A percentile compares a stretch with the other conserved stretches of the same genome.
Evolutionary conservation across 2,888 invertebrate genomes (phyloP).

Genomic region (Callyntrura guangdongensis): DNA sequence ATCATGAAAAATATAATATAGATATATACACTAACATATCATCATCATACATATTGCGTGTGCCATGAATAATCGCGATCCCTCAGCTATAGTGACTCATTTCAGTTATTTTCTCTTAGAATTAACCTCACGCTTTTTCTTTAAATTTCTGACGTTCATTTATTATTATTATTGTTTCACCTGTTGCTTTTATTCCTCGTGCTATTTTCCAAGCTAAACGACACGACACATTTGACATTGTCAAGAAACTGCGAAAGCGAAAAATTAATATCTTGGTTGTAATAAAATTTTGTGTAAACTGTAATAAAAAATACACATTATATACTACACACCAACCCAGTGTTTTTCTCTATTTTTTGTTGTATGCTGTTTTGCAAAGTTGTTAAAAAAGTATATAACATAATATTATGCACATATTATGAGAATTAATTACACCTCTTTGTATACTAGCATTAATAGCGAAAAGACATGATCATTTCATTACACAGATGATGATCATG

Average conservation of each 20-base stretch:
- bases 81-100: constrained; percentile 70
- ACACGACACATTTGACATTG: constrained; percentile 18
- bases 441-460: no score
- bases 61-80: constrained; percentile 67
- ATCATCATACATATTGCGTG: constrained; percentile 48
- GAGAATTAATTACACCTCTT: no score
- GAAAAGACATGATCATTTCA: no score
- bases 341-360: not conserved
- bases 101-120: constrained; percentile 70
- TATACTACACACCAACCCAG: not conserved
- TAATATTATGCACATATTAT: not conserved
- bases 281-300: not conserved
- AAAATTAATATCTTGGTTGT: constrained; percentile 10
- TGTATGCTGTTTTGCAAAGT: not conserved
- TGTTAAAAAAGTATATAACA: not conserved
- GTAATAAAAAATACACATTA: not conserved
- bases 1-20: constrained; percentile 39
- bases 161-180: constrained; percentile 54
- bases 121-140: constrained; percentile 65
- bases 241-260: constrained; percentile 22
- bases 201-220: constrained; percentile 18
- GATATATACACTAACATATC: constrained; percentile 14
- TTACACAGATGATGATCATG: no score
- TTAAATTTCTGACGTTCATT: constrained; percentile 44
- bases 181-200: constrained; percentile 50